Evolutionary conservation across 2,113 vertebrate genomes (phyloP).

Genomic region (Ciconia maguari): DNA sequence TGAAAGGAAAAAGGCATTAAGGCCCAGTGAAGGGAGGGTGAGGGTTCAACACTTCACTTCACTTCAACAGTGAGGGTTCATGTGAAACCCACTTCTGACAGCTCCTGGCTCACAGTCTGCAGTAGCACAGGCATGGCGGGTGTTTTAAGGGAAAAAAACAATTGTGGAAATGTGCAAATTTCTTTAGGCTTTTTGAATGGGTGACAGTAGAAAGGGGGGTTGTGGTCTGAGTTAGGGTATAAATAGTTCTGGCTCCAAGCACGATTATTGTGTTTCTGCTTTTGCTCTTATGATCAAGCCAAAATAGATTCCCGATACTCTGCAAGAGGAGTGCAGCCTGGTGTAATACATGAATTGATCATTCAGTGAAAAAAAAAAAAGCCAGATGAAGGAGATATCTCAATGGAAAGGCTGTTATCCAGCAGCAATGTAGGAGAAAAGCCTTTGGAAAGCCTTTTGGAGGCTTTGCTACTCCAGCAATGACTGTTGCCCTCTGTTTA

Average conservation of each 20-base stretch:
- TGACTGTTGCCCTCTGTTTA: neutral
- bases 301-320: neutral
- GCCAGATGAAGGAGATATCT: neutral
- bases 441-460: neutral
- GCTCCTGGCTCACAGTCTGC: fast-evolving
- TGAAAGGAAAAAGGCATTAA: neutral
- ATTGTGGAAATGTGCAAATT: neutral
- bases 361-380: too few relatives aligned
- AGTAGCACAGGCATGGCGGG: fast-evolving
- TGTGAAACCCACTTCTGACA: neutral
- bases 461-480: neutral
- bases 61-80: neutral
- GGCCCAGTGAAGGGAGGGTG: neutral
- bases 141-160: neutral
- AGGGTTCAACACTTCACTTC: too few relatives aligned
- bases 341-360: neutral
- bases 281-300: neutral
- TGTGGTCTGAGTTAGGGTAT: neutral
- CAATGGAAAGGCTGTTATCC: neutral
- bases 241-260: neutral
- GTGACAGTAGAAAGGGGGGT: neutral
- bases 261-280: neutral
- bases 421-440: neutral
- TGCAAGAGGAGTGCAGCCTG: neutral
- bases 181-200: neutral